Conservation (phyloP, 2,888 invertebrate species). For the Hydroisotoma schaefferi region DNA sequence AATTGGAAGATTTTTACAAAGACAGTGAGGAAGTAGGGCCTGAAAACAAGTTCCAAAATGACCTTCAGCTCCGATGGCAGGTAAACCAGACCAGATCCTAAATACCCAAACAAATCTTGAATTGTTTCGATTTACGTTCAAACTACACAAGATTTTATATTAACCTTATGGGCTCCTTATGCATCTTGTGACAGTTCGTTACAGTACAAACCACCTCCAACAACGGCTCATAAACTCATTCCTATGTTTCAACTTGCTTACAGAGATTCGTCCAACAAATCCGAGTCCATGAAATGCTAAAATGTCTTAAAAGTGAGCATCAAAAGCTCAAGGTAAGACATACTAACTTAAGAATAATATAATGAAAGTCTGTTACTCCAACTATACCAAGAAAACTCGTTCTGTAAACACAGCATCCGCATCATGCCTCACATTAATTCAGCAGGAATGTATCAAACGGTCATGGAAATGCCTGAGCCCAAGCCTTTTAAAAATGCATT, state of each 20-base stretch:
- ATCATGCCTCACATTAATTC: neutral
- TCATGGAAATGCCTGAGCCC: no score
- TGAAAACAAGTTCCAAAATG: constrained; percentile 4
- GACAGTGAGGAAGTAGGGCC: no score
- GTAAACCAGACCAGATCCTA: neutral
- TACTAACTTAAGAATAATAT: neutral
- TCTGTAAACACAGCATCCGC: neutral
- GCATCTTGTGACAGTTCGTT: no score
- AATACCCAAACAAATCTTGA: neutral
- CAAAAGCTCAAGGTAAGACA: constrained; percentile 30
- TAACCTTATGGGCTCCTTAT: no score
- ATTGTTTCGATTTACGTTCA: no score
- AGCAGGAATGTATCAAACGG: no score
- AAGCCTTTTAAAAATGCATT: neutral
- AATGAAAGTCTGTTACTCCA: neutral
- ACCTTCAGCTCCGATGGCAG: constrained; percentile 13
- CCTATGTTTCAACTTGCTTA: neutral
- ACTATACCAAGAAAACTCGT: neutral
- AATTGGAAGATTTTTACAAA: no score
- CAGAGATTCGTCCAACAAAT: constrained; percentile 24
- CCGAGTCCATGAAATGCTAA: constrained; percentile 44
- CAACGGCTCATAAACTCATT: neutral
- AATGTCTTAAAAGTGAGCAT: constrained; percentile 39
- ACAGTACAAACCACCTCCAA: no score
- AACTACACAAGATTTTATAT: no score